A percentile compares a stretch with the other conserved stretches of the same genome.
Evolutionary conservation across 2,113 vertebrate species (phyloP).

Genomic region (Empidonax traillii): DNA sequence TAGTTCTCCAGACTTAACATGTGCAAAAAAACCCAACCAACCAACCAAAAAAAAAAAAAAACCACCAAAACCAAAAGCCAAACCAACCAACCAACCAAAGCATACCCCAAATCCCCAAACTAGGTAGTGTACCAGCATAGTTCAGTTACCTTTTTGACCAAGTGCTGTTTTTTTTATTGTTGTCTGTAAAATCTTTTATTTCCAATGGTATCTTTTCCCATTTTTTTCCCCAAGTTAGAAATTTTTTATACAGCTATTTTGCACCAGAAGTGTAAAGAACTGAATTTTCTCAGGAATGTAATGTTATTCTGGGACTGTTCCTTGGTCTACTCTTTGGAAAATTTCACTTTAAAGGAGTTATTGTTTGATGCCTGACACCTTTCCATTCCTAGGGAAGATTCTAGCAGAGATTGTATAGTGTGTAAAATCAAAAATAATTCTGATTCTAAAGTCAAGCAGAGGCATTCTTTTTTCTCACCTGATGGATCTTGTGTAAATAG

Average conservation of each 20-base stretch:
- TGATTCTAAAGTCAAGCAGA: background rate
- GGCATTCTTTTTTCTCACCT: background rate
- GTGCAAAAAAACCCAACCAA: background rate
- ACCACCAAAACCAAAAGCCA: background rate
- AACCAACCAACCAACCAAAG: background rate
- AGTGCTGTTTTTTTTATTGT: background rate
- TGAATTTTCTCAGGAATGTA: background rate
- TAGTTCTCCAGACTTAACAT: background rate
- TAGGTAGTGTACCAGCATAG: background rate
- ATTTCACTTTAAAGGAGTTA: background rate
- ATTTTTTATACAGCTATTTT: background rate
- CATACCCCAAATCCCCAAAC: too few relatives aligned
- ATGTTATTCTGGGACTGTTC: background rate
- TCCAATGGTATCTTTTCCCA: background rate
- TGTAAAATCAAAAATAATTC: background rate
- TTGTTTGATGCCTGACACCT: background rate
- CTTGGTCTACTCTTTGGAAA: background rate
- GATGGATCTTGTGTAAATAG: background rate
- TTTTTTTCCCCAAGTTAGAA: background rate
- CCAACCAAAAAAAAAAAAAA: background rate
- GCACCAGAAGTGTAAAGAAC: background rate
- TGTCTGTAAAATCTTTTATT: background rate
- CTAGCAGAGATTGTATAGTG: background rate
- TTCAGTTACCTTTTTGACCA: background rate
- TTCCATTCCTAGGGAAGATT: background rate